Base-by-base conservation (phyloP, 2,113 vertebrate genomes). In the Sakesphorus luctuosus region DNA sequence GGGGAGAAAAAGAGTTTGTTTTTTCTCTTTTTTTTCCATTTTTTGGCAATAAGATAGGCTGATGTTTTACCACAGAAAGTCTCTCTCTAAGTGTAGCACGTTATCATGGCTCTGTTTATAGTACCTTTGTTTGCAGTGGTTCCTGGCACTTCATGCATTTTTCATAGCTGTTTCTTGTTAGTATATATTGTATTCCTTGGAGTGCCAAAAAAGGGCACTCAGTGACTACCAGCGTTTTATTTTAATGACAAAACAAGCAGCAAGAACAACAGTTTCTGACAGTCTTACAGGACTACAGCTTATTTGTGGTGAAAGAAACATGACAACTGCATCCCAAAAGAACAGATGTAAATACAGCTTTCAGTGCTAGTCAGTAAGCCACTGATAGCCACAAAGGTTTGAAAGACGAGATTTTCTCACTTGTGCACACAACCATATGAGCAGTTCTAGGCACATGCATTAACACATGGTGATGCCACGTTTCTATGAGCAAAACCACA, bases 121-220 rank as follows among this genome's bases (percentile, higher is more conserved):
- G 76, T 65, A 72, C 40, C 75, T 66, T 87, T 86, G 79, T 78
- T 95, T 87, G 56, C 74, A 94, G 47, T 47, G 89, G 76, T 95
- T 97, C 90, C 96, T 92, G 92, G 91, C 89, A 96, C 78, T 89
- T 95, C 81, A 93, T 93, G 56, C 94, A 97, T 97, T 96, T 95
- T 97, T 97, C 89, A 94, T 97, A 80, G 67, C 73, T 95, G 26
- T 92, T 96, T 97, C 92, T 93, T 88, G 71, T 93, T 96, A 93
- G 94, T 94, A 97, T 63, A 94, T 26, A 44, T 62, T 74, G 66
- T 88, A 91, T 56, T 96, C 80, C 89, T 93, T 74, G 63, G 69
- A 93, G 78, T 79, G 87, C 79, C 87, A 91, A 89, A 89, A 87
- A 89, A 96, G 35, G 71, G 73, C 83, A 92, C 59, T 91, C 59